phyloP scores from a whole-genome alignment of 2,888 invertebrate genomes.

The Monoplex corrugatus region DNA sequence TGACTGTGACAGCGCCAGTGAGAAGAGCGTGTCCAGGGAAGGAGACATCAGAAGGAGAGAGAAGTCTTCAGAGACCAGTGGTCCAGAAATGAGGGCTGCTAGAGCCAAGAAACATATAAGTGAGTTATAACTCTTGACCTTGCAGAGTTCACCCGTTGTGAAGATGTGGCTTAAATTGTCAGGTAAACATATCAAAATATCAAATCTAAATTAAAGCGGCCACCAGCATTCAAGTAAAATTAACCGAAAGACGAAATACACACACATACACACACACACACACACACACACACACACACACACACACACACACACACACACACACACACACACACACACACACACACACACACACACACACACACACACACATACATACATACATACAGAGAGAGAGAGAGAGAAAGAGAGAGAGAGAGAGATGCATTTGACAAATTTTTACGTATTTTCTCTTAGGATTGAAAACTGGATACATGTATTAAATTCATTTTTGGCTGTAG shows the following conservation, averaged over 20 bases:
- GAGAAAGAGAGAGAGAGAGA: neutral
- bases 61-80: slow-evolving; percentile 48
- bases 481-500: too few species aligned
- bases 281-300: too few species aligned
- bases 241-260: neutral
- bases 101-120: slow-evolving; percentile 58
- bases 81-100: slow-evolving; percentile 61
- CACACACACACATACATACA: too few species aligned
- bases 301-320: too few species aligned
- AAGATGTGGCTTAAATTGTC: neutral
- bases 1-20: neutral
- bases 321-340: too few species aligned
- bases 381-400: too few species aligned
- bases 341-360: too few species aligned
- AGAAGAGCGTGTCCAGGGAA: neutral
- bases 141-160: neutral
- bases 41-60: slow-evolving; percentile 33
- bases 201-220: too few species aligned
- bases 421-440: too few species aligned
- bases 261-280: too few species aligned
- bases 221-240: neutral
- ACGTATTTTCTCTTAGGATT: too few species aligned
- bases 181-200: neutral
- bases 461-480: neutral
- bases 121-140: too few species aligned